Evolutionary conservation across 2,888 invertebrate species (phyloP), one percentile per base, ranked within the genome.

Genomic region (Tipula unca): DNA sequence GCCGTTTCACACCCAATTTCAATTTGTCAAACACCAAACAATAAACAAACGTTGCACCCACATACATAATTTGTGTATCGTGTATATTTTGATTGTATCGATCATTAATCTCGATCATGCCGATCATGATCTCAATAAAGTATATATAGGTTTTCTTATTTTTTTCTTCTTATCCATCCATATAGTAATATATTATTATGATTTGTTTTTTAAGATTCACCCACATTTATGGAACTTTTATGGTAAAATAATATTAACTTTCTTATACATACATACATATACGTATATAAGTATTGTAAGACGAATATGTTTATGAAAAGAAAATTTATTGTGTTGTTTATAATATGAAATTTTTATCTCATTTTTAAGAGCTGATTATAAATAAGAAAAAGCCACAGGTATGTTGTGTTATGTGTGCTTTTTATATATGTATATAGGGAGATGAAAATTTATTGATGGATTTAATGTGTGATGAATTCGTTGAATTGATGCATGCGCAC

Each of bases 1-100:
- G 69, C 69, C 69, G 69, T 69, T 69, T 20, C 69, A 69, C 69
- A 69, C 69, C 69, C 69, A 69, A 69, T 48, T n/a, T 48, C 17
- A 48, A 48, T 69, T 69, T 69, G 69, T 69, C 69, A 69, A 25
- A 69, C 69, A 69, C 25, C 69, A 69, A 69, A 69, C 69, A 69
- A 69, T 69, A 69, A 69, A 69, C 69, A 69, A 69, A 69, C 69
- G 69, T 69, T 69, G 69, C 69, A 69, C 69, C 69, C 69, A 69
- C 69, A 69, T 25, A 69, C 8, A 69, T 69, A 69, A 69, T 25
- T 69, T 69, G 25, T 69, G 69, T 69, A 69, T 69, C 69, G 25
- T 69, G 69, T 69, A 69, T 69, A 69, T 69, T 20, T 69, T 69
- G 69, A 69, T 69, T 69, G 25, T 69, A 69, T 69, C 69, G 69